A percentile compares a stretch with the other conserved stretches of the same genome.
phyloP scores from a whole-genome alignment of 2,888 invertebrate genomes.

The Nymphalis urticae region DNA sequence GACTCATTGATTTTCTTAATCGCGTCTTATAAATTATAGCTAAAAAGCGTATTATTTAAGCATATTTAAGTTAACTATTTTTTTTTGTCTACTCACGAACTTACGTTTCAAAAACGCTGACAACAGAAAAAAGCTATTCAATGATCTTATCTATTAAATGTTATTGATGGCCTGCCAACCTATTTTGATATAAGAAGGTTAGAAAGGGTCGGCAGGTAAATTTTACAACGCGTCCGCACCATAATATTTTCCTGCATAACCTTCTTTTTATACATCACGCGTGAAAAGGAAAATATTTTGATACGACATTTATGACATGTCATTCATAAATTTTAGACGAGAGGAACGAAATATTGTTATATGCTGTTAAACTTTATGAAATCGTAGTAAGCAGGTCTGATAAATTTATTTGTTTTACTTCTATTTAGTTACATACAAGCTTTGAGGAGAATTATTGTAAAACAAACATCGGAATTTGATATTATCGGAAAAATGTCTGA shows the following conservation, averaged over 20 bases:
- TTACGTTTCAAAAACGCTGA: background rate
- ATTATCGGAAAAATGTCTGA: conserved; percentile 32
- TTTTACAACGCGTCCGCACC: conserved; percentile 4
- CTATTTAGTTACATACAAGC: too few relatives aligned
- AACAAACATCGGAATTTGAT: too few relatives aligned
- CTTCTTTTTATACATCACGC: conserved; percentile 1
- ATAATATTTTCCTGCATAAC: conserved; percentile 10
- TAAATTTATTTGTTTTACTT: too few relatives aligned
- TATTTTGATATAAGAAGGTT: conserved; percentile 23
- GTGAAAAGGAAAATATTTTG: conserved; percentile 15
- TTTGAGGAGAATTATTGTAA: too few relatives aligned
- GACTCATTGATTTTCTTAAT: too few relatives aligned
- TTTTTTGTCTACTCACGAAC: too few relatives aligned
- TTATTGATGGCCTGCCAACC: conserved; percentile 33
- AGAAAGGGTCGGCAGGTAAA: conserved; percentile 12
- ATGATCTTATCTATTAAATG: conserved; percentile 29
- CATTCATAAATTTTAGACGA: background rate
- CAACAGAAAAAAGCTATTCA: conserved; percentile 13
- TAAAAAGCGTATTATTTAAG: too few relatives aligned
- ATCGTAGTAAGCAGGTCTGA: too few relatives aligned
- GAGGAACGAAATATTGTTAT: background rate
- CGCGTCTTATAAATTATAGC: too few relatives aligned
- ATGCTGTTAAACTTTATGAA: too few relatives aligned
- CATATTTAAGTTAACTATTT: too few relatives aligned
- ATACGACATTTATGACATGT: conserved; percentile 7